Evolutionary conservation across 2,113 vertebrate genomes (phyloP).

Genomic region (Proterorhinus semilunaris): DNA sequence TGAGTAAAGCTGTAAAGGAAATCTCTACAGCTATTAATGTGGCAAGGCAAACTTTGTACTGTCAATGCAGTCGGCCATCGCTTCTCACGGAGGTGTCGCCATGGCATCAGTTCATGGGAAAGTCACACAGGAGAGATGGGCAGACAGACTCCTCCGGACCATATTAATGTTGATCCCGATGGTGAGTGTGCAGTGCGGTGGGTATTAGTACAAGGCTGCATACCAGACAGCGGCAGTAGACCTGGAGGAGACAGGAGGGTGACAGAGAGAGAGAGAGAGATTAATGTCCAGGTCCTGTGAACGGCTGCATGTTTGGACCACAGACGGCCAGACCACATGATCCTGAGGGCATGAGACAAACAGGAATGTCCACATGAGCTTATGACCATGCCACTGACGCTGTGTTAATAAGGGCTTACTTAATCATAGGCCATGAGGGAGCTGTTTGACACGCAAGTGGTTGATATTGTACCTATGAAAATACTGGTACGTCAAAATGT

Average conservation of each 20-base stretch:
- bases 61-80: not conserved
- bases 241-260: slow-evolving; percentile 60
- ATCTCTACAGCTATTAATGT: not conserved
- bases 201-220: slow-evolving; percentile 44
- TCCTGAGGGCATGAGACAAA: slow-evolving; percentile 17
- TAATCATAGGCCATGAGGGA: slow-evolving; percentile 38
- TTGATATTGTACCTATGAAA: slow-evolving; percentile 2
- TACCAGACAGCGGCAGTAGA: slow-evolving; percentile 67
- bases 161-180: slow-evolving; percentile 35
- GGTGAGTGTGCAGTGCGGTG: slow-evolving; percentile 48
- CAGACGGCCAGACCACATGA: slow-evolving; percentile 48
- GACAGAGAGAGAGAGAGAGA: slow-evolving; percentile 43
- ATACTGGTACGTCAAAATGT: not conserved
- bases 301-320: slow-evolving; percentile 20
- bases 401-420: slow-evolving; percentile 52
- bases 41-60: not conserved
- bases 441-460: slow-evolving; percentile 17
- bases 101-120: slow-evolving; percentile 56
- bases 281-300: slow-evolving; percentile 54
- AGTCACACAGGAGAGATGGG: slow-evolving; percentile 54
- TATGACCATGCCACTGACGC: slow-evolving; percentile 32
- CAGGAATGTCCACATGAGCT: slow-evolving; percentile 50
- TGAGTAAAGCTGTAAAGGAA: slow-evolving; percentile 19
- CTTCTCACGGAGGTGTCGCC: slow-evolving; percentile 13
- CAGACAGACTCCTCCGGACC: slow-evolving; percentile 44